Evolutionary conservation across 2,797 vertebrate genomes (phyloP).

Genomic region (Hippocampus kuda): DNA sequence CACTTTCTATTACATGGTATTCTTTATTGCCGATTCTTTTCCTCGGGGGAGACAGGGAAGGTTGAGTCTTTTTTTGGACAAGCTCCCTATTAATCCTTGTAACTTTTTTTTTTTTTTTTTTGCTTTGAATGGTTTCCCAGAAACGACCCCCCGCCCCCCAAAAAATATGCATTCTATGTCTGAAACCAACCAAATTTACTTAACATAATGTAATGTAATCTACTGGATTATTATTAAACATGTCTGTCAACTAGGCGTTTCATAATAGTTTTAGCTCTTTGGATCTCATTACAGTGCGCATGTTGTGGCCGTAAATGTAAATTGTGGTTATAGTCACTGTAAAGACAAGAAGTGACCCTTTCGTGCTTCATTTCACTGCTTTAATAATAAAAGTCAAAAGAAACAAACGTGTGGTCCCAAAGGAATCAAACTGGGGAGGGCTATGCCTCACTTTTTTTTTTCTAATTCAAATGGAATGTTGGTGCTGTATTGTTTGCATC

Average conservation of each 20-base stretch:
- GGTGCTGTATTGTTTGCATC: not conserved
- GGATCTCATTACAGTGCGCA: not conserved
- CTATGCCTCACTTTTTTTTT: not conserved
- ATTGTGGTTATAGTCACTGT: not conserved
- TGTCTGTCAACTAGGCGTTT: not conserved
- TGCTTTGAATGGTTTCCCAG: too few species aligned
- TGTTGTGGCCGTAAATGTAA: not conserved
- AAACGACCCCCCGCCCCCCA: too few species aligned
- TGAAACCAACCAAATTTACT: too few species aligned
- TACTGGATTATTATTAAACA: too few species aligned
- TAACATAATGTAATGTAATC: too few species aligned
- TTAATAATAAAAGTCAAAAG: not conserved
- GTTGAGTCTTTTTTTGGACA: too few species aligned
- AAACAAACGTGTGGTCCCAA: not conserved
- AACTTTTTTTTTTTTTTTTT: too few species aligned
- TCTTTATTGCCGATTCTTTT: not conserved
- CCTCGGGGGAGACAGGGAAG: too few species aligned
- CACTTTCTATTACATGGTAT: slow-evolving; percentile 1
- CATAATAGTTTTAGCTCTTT: not conserved
- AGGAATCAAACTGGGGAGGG: not conserved
- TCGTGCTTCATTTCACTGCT: not conserved
- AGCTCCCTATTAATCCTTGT: too few species aligned
- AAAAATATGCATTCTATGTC: too few species aligned
- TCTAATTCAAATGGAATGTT: not conserved
- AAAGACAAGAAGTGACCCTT: not conserved